Evolutionary conservation across 2,797 vertebrate species (phyloP).

Genomic region (Tolypeutes matacus): DNA sequence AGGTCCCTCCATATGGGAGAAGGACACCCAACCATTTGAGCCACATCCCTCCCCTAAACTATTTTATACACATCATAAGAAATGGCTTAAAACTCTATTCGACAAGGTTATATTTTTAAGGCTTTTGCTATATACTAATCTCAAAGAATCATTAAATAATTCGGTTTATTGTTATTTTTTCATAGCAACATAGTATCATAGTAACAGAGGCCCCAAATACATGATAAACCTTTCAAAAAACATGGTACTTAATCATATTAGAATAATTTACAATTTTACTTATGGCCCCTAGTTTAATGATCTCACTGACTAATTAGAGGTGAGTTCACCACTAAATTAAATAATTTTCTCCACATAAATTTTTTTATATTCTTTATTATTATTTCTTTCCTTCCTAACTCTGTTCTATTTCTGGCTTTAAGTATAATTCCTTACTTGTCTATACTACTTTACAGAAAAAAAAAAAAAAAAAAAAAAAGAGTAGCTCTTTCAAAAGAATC

Average conservation of each 20-base stretch:
- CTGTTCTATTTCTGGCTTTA: constrained; percentile 42
- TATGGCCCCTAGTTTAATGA: not conserved
- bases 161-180: constrained; percentile 31
- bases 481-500: constrained; percentile 19
- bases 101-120: too few relatives aligned
- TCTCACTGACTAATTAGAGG: constrained; percentile 49
- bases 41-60: too few relatives aligned
- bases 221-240: constrained; percentile 4
- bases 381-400: constrained; percentile 25
- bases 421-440: not conserved
- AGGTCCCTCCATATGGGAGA: too few relatives aligned
- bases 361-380: not conserved
- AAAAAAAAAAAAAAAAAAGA: constrained; percentile 40
- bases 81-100: too few relatives aligned
- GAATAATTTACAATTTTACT: constrained; percentile 13
- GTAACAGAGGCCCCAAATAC: constrained; percentile 12
- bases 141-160: not conserved
- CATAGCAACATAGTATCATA: not conserved
- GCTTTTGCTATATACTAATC: not conserved
- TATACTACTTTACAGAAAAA: not conserved
- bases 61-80: too few relatives aligned
- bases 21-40: too few relatives aligned
- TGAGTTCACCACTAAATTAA: constrained; percentile 35
- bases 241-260: constrained; percentile 37
- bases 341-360: not conserved